Base-by-base conservation (phyloP, 1,140 invertebrate species). In the Dreissena polymorpha region DNA sequence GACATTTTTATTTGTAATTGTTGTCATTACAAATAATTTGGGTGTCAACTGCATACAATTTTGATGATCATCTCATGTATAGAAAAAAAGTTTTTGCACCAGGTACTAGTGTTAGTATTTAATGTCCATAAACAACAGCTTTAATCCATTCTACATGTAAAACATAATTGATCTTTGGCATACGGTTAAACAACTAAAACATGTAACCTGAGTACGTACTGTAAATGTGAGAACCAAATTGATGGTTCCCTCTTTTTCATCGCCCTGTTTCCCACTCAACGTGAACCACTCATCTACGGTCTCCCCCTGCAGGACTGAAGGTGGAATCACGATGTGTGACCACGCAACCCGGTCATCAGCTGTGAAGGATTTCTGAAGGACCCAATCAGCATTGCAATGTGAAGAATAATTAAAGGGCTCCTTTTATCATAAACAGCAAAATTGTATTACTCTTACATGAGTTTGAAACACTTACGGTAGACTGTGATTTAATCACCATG, bases 271-370 rank as follows among this genome's bases (percentile, higher is more conserved):
- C 29, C 97, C 97, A 93, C 95, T 97, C 67, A 99, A 93, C 23
- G 96, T 95, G 92, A 96, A 98, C 97, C 98, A 99, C 90, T 98
- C 97, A 93, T 99, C 98, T 84, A 96, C 95, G 0, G 97, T 98
- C 91, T 98, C 96, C 2, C 97, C 97, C 92, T 95, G 94, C 72
- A 98, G 94, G 16, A 98, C 96, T 85, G 95, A 94, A 77, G 95
- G 93, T 5, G 98, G 97, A 90, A 99, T 97, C 39, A 95, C 95
- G 55, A 94, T 90, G 90, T 97, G 96, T 6, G 96, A 95, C 97
- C 97, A 99, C 0, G 98, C 98, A 87, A 99, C 96, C 80, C 98
- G 94, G 92, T 99, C 98, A 93, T 99, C 98, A 94, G 97, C 96
- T 29, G 97, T 97, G 92, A 99, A 98, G 3, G 97, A 97, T 93